A percentile compares a stretch with the other conserved stretches of the same genome.
Evolutionary conservation across 2,797 vertebrate species (phyloP).

Genomic region (Eospalax fontanierii): DNA sequence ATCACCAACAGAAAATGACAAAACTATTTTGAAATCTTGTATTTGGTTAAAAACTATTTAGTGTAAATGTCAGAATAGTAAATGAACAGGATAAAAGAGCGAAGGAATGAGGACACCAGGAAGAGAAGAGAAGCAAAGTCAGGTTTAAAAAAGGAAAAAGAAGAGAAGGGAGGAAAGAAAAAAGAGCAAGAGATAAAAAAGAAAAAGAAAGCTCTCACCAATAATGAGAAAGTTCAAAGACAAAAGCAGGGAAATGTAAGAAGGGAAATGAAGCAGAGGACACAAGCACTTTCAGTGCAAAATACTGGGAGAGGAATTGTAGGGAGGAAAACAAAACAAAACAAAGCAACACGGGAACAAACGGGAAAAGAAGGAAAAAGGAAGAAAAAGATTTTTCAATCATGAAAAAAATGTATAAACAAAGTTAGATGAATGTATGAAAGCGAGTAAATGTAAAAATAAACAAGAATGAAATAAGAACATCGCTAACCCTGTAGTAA

Average conservation of each 20-base stretch:
- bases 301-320: too few species aligned
- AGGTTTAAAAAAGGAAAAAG: neutral
- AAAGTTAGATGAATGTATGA: neutral
- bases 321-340: too few species aligned
- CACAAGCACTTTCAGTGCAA: too few species aligned
- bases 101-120: neutral
- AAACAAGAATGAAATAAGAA: neutral
- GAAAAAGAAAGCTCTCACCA: neutral
- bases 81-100: too few species aligned
- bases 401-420: neutral
- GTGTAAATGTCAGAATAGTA: neutral
- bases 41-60: neutral
- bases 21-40: neutral
- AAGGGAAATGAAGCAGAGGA: neutral
- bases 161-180: neutral
- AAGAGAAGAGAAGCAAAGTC: neutral
- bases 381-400: neutral
- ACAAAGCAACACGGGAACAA: too few species aligned
- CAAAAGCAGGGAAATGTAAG: neutral
- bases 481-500: neutral
- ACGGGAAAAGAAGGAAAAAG: neutral
- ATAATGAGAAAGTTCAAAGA: neutral
- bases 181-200: neutral
- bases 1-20: neutral
- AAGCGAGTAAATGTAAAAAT: neutral